These are phyloP conservation scores for Cyprinodon brontotheroides DNA, from an alignment of 2,113 vertebrate species.

Conservation along the genomic window DNA sequence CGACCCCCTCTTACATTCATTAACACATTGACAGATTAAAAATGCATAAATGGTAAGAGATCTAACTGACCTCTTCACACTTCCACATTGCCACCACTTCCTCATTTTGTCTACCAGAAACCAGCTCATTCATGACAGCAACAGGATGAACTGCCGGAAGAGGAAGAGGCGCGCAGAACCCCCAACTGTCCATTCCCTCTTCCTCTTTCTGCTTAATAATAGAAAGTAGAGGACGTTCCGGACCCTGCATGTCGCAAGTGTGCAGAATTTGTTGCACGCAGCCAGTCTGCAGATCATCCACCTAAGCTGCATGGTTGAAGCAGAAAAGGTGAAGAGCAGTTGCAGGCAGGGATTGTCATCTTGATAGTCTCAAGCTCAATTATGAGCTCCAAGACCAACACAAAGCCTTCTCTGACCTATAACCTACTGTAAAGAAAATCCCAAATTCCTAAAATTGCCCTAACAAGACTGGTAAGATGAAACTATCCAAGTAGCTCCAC, in stretches of 20 bases:
- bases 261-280: slow-evolving; percentile 10
- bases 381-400: no score
- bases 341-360: background rate
- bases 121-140: slow-evolving; percentile 56
- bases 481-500: no score
- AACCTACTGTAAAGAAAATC: no score
- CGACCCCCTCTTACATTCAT: background rate
- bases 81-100: slow-evolving; percentile 22
- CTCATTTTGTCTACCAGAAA: slow-evolving; percentile 29
- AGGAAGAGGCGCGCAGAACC: slow-evolving; percentile 47
- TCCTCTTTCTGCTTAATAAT: slow-evolving; percentile 60
- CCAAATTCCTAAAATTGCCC: no score
- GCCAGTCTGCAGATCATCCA: background rate
- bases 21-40: slow-evolving; percentile 14
- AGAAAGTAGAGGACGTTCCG: slow-evolving; percentile 36
- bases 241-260: slow-evolving; percentile 25
- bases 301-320: background rate
- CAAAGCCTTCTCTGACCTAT: no score
- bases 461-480: no score
- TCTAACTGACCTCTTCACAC: background rate
- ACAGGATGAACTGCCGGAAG: slow-evolving; percentile 49
- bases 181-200: slow-evolving; percentile 26
- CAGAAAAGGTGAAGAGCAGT: slow-evolving; percentile 1
- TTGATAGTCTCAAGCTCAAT: no score
- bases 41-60: slow-evolving; percentile 28